These are phyloP conservation scores for Tetanocera ferruginea DNA, from an alignment of 2,888 invertebrate species.

Conservation along the genomic window DNA sequence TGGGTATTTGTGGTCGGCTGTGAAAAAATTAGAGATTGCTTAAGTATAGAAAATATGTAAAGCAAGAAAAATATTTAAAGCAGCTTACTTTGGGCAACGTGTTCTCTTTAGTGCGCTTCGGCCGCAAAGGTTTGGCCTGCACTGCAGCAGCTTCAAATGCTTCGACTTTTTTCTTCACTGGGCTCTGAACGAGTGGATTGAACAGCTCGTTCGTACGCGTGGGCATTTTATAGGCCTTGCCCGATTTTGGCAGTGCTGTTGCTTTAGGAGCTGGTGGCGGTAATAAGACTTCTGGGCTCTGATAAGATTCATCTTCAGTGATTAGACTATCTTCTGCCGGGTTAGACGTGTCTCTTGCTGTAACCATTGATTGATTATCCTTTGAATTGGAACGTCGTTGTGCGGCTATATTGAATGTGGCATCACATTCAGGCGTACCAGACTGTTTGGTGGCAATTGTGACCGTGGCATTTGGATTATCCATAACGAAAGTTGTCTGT, in stretches of 20 bases:
- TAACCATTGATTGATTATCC: slow-evolving; percentile 53
- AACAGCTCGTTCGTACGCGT: slow-evolving; percentile 66
- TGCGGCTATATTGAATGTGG: slow-evolving; percentile 52
- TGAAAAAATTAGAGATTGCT: slow-evolving; percentile 1
- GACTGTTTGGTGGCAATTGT: slow-evolving; percentile 42
- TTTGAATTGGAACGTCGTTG: slow-evolving; percentile 33
- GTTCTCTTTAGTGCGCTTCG: slow-evolving; percentile 63
- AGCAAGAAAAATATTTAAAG: not conserved
- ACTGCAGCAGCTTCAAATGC: slow-evolving; percentile 72
- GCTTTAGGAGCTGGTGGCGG: slow-evolving; percentile 43
- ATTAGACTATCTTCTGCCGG: slow-evolving; percentile 58
- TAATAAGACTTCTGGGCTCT: slow-evolving; percentile 44
- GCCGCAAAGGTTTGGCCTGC: slow-evolving; percentile 50
- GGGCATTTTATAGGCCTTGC: slow-evolving; percentile 59
- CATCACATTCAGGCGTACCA: slow-evolving; percentile 45
- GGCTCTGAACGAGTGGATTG: slow-evolving; percentile 73
- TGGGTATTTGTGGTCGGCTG: slow-evolving; percentile 2
- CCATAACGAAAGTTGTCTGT: slow-evolving; percentile 54
- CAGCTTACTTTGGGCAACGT: slow-evolving; percentile 55
- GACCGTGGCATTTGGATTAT: slow-evolving; percentile 52
- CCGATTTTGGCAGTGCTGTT: slow-evolving; percentile 37
- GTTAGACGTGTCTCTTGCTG: slow-evolving; percentile 54
- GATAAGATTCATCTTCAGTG: slow-evolving; percentile 66
- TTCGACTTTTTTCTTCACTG: slow-evolving; percentile 75
- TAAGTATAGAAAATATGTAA: not conserved